Percentiles rank a stretch among this genome's conserved stretches.
Evolutionary conservation across 2,113 vertebrate species (phyloP).

Genomic region (Damaliscus lunatus): DNA sequence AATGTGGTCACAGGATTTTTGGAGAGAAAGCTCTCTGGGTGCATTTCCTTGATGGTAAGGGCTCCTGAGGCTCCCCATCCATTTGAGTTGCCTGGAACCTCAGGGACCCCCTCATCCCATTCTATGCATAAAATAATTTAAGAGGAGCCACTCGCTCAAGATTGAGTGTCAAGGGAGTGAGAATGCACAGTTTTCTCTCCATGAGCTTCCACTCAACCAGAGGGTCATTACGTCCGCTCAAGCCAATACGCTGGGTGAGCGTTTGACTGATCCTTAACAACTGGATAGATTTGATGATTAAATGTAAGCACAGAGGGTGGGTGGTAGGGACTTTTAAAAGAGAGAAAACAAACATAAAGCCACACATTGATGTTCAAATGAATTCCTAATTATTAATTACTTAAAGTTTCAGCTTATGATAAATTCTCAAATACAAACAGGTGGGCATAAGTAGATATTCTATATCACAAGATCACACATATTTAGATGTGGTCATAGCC

Average conservation of each 20-base stretch:
- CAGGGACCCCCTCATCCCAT: background rate
- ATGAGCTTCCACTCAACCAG: background rate
- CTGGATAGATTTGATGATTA: background rate
- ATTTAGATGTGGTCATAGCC: background rate
- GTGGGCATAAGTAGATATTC: background rate
- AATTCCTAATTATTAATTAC: background rate
- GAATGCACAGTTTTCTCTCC: background rate
- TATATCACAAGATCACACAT: background rate
- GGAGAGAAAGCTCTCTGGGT: background rate
- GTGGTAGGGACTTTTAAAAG: background rate
- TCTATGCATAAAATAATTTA: background rate
- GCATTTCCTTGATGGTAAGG: background rate
- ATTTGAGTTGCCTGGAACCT: background rate
- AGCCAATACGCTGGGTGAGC: background rate
- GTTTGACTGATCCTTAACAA: background rate
- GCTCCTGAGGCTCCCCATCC: background rate
- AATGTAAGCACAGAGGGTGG: background rate
- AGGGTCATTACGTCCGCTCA: background rate
- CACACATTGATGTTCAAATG: background rate
- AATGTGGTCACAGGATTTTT: background rate
- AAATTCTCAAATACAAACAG: background rate
- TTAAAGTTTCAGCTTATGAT: background rate
- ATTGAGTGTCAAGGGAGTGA: background rate
- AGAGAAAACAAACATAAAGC: background rate
- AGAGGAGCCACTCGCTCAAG: background rate